Base-by-base conservation (phyloP, 2,113 vertebrate species). In the Pteruthius melanotis region DNA sequence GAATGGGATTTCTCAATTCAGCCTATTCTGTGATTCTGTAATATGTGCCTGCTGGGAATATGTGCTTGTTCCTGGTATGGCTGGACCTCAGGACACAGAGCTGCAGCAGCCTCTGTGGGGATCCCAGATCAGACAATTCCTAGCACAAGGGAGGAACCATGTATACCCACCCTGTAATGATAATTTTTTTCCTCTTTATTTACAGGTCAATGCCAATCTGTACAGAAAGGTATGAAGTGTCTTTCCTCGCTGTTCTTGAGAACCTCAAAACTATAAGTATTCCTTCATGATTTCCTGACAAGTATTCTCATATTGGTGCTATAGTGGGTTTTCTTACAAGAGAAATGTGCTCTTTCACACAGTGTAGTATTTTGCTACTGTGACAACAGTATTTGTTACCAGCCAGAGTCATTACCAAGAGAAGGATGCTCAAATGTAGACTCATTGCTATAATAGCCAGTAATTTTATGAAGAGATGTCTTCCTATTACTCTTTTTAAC, bases 201-300 rank as follows among this genome's bases (percentile, higher is more conserved):
- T 92, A 66, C 97, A 99, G 99, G 98, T 93, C 97, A 97, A 93
- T 99, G 99, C 97, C 97, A 53, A 42, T 75, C 45, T 60, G 96
- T 94, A 65, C 97, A 98, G 66, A 98, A 97, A 97, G 97, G 99
- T 99, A 98, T 15, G 98, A 61, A 97, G n/a, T 78, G 56, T 44
- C 78, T 49, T 65, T 39, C 24, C n/a, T 61, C 10, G 0, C 11
- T 54, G 19, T 31, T 59, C 26, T 22, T 56, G 68, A 52, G 30
- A 19, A 78, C 35, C 11, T 47, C 5, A 1, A 24, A 91, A 47
- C 40, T 7, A 42, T 72, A 88, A 95, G 89, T 96, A 95, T 85
- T 93, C 54, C 28, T 84, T 85, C 26, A 53, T 79, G 56, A 27
- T 89, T 85, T 93, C 60, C 31, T 75, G 37, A 49, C 10, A 65